Evolutionary conservation across 2,888 invertebrate species (phyloP), one percentile per base, ranked within the genome.

Genomic region (Clepsis dumicolana): DNA sequence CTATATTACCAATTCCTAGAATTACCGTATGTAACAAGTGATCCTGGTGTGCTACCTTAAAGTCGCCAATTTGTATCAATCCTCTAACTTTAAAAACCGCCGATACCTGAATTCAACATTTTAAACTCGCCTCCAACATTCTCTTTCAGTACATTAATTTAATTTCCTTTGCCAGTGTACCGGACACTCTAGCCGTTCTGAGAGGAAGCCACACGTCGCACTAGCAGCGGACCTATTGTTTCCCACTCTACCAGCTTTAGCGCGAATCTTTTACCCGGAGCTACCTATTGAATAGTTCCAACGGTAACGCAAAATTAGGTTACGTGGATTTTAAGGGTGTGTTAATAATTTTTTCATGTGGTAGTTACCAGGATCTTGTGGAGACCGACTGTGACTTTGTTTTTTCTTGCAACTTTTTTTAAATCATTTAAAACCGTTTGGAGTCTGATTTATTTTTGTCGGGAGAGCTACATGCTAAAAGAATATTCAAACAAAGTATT

Each of bases 171-270:
- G 54, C 29, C 8, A 38, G 54, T 35, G 21, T 8, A 38, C 57
- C 38, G n/a, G 24, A 38, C 57, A 38, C 38, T 57, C 38, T 21
- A 18, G 35, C 21, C 12, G 57, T 57, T 57, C 57, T 16, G 29
- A 56, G 57, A 57, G 57, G 38, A 57, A 57, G 12, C 57, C 38
- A 38, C 57, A 57, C 57, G 57, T 57, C 54, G n/a, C 16, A 18
- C 57, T 16, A 18, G n/a, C 27, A 16, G 57, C 35, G 24, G 29
- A 38, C 24, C 38, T n/a, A 25, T 57, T 57, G 57, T 57, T 38
- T 48, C 48, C 48, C 21, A 48, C 57, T 18, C 35, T 35, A 21
- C 25, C 38, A 38, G 41, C 38, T 57, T 16, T 25, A 41, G 16
- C 5, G 21, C 56, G 38, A 38, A 52, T 52, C 52, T 57, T 57